Base-by-base conservation (phyloP, 2,797 vertebrate genomes). In the Kryptopterus vitreolus region DNA sequence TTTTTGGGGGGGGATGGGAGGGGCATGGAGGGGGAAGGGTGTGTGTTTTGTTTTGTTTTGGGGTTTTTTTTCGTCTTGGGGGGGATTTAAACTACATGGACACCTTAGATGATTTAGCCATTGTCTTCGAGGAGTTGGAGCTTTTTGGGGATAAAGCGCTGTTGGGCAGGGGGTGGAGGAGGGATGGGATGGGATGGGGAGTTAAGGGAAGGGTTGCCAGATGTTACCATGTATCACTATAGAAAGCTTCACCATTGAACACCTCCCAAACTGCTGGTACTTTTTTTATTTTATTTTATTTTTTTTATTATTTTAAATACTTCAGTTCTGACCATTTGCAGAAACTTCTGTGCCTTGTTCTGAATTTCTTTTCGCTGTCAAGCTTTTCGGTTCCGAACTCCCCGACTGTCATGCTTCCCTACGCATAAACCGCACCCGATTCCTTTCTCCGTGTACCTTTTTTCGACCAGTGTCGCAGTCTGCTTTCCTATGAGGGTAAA, bases 301-400 rank as follows among this genome's bases (percentile, higher is more conserved):
- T 29, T 22, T 53, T 31, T 13, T 33, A 6, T 52, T 71, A 6
- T 29, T 20, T 29, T 22, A 33, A 20, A 7, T 33, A 6, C 69
- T 55, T 97, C 93, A 88, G 90, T 95, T 95, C 92, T 24, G 91
- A 93, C 94, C 96, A 95, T 98, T 93, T 95, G 95, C 96, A 98
- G 96, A 98, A 95, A 96, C 96, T 97, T 98, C 95, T 97, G 98
- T 99, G 97, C 98, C 97, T 98, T 98, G 96, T 97, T 97, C 96
- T 90, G 90, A 91, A 91, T 94, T 92, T 92, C 84, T 88, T 84
- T 91, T 92, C 92, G 90, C 1, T 87, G 87, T 91, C 90, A 90
- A 88, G 71, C 77, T 82, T 83, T 82, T 38, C n/a, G 29, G 52
- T 80, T 77, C 59, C 29, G 24, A 79, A 62, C n/a, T 52, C 74